Conservation (phyloP, 2,888 invertebrate species). For the Hyposoter didymator region DNA sequence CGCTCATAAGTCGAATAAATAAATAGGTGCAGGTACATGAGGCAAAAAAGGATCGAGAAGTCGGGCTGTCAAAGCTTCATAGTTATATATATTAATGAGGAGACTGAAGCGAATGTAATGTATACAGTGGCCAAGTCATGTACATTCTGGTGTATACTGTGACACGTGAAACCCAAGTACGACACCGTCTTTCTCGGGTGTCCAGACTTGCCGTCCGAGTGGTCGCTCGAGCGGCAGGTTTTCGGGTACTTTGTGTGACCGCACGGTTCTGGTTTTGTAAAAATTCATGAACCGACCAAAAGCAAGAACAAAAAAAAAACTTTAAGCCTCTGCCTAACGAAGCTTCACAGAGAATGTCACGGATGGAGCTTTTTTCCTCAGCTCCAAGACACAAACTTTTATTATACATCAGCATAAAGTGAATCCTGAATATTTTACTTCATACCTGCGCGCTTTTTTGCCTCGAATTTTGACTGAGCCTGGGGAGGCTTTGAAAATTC, state of each 20-base stretch:
- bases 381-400: background rate
- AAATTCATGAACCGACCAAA: conserved; percentile 49
- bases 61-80: conserved; percentile 48
- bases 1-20: background rate
- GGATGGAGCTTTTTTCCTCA: conserved; percentile 7
- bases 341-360: conserved; percentile 16
- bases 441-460: background rate
- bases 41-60: conserved; percentile 10
- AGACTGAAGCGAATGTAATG: conserved; percentile 43
- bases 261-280: conserved; percentile 34
- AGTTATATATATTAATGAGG: conserved; percentile 60
- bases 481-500: background rate
- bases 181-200: conserved; percentile 11
- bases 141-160: conserved; percentile 11
- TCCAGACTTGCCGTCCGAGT: background rate
- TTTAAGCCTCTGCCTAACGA: conserved; percentile 18
- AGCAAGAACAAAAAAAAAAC: conserved; percentile 27
- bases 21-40: background rate
- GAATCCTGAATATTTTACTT: conserved; percentile 7
- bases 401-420: background rate
- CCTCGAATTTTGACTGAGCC: background rate
- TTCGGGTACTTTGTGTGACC: conserved; percentile 29
- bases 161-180: conserved; percentile 14
- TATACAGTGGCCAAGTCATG: conserved; percentile 14
- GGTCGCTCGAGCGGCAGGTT: conserved; percentile 31